A percentile compares a stretch with the other conserved stretches of the same genome.
Evolutionary conservation across 1,140 invertebrate species (phyloP).

Genomic region (Drosophila azteca): DNA sequence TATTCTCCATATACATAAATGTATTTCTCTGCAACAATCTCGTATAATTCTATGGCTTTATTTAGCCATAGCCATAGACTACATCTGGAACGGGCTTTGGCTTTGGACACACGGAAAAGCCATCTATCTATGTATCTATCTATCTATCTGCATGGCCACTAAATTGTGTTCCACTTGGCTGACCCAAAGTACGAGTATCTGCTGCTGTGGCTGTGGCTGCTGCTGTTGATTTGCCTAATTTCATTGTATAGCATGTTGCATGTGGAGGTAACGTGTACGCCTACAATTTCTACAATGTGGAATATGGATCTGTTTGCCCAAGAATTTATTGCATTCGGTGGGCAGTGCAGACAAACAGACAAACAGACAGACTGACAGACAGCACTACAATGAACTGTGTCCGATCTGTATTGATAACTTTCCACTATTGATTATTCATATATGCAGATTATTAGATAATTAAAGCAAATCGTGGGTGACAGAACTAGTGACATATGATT

Average conservation of each 20-base stretch:
- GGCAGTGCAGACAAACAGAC: slow-evolving; percentile 69
- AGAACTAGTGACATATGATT: slow-evolving; percentile 52
- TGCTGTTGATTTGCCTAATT: slow-evolving; percentile 77
- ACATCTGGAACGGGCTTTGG: slow-evolving; percentile 8
- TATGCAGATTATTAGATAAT: slow-evolving; percentile 52
- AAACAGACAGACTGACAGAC: slow-evolving; percentile 2
- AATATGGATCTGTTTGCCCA: slow-evolving; percentile 31
- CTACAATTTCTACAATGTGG: slow-evolving; percentile 59
- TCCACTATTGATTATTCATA: slow-evolving; percentile 37
- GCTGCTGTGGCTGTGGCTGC: slow-evolving; percentile 21
- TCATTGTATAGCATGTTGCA: slow-evolving; percentile 47
- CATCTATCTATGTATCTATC: slow-evolving; percentile 20
- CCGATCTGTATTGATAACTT: slow-evolving; percentile 49
- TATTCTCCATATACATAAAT: slow-evolving; percentile 3
- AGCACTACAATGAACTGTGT: slow-evolving; percentile 20
- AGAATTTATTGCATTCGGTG: slow-evolving; percentile 78
- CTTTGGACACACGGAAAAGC: too few species aligned
- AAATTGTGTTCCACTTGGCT: slow-evolving; percentile 62
- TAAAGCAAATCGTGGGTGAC: slow-evolving; percentile 54
- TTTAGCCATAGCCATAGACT: slow-evolving; percentile 40
- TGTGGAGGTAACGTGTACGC: slow-evolving; percentile 68
- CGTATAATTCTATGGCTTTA: slow-evolving; percentile 46
- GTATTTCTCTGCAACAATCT: slow-evolving; percentile 37
- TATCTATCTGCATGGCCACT: slow-evolving; percentile 35
- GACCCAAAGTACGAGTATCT: slow-evolving; percentile 27